Evolutionary conservation across 1,140 invertebrate species (phyloP).

Genomic region (Varroa destructor): DNA sequence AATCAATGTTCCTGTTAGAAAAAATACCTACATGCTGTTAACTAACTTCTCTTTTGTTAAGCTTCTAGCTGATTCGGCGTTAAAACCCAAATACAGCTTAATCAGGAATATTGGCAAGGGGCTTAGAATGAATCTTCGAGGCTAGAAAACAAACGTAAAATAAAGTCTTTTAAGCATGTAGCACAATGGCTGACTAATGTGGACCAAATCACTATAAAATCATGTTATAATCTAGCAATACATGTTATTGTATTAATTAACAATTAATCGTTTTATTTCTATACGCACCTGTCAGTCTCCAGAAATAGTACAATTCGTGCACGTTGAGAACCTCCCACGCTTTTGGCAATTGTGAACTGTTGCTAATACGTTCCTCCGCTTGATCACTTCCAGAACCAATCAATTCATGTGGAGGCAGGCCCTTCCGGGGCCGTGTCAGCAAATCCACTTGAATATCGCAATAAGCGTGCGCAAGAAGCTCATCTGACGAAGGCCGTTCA

Average conservation of each 20-base stretch:
- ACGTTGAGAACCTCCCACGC: slow-evolving; percentile 30
- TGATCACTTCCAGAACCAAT: slow-evolving; percentile 5
- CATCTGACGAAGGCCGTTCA: slow-evolving; percentile 9
- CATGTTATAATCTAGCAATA: not conserved
- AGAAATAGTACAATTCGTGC: slow-evolving; percentile 33
- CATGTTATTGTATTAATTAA: slow-evolving; percentile 5
- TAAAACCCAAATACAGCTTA: no score
- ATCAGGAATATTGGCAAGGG: no score
- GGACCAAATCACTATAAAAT: slow-evolving; percentile 17
- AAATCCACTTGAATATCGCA: slow-evolving; percentile 17
- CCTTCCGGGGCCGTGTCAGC: not conserved
- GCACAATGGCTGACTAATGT: not conserved
- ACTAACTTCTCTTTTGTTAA: no score
- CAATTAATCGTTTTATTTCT: not conserved
- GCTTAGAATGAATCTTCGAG: slow-evolving; percentile 4
- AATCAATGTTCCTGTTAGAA: no score
- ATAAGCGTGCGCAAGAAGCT: slow-evolving; percentile 16
- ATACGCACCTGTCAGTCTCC: slow-evolving; percentile 30
- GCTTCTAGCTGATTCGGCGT: no score
- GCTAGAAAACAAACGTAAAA: slow-evolving; percentile 25
- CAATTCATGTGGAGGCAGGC: slow-evolving; percentile 15
- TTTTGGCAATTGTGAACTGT: slow-evolving; percentile 18
- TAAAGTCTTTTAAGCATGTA: not conserved
- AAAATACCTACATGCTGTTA: no score
- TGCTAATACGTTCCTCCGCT: slow-evolving; percentile 6